Evolutionary conservation across 2,113 vertebrate genomes (phyloP).

Genomic region (Lanius collurio): DNA sequence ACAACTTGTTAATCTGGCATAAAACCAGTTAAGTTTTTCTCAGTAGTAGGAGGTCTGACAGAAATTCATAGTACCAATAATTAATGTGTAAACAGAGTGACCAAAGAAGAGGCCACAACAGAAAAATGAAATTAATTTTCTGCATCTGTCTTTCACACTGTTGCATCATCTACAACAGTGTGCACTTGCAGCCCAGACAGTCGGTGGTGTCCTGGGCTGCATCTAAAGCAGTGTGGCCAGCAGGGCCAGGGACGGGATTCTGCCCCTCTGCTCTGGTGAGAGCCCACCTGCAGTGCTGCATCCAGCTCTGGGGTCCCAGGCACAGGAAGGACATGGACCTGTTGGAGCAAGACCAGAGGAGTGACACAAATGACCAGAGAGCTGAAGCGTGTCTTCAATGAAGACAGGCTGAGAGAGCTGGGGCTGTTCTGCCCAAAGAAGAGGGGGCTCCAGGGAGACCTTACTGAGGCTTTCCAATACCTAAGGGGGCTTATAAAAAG

Average conservation of each 20-base stretch:
- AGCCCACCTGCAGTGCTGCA: neutral
- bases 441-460: neutral
- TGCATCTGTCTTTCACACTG: neutral
- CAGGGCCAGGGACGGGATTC: neutral
- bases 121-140: neutral
- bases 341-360: neutral
- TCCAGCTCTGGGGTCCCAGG: neutral
- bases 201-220: neutral
- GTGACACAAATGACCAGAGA: neutral
- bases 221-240: accelerated
- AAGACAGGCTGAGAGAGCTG: neutral
- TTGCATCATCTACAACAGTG: neutral
- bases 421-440: neutral
- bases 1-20: neutral
- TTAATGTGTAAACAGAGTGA: neutral
- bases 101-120: neutral
- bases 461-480: neutral
- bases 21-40: neutral
- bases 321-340: neutral
- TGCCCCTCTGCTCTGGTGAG: neutral
- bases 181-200: neutral
- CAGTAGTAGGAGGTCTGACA: neutral
- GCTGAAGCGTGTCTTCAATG: neutral
- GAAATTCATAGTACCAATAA: neutral
- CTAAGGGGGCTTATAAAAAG: neutral